Evolutionary conservation across 2,797 vertebrate genomes (phyloP), one percentile per base, ranked within the genome.

Genomic region (Tragopan temminckii): DNA sequence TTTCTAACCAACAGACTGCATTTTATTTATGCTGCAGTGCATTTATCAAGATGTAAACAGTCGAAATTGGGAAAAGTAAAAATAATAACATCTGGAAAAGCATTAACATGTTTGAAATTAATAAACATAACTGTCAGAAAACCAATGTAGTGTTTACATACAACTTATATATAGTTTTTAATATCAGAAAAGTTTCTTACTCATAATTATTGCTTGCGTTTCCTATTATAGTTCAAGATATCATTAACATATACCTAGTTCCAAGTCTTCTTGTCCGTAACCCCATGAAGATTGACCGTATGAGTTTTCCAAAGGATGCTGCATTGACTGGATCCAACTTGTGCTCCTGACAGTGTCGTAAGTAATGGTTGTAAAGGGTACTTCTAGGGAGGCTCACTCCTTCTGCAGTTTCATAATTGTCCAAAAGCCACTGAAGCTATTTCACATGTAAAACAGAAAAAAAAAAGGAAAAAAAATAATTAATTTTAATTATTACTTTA

Each of bases 331-430:
- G 98, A 95, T 98, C 98, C 68, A 98, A 93, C 80, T 98, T 98
- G 96, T 98, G 98, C 69, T 98, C 98, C 97, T 98, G 98, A 97
- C 98, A 98, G 36, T 98, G 98, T n/a, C 98, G 97, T 91, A 98
- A 97, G 85, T 98, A 98, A 97, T 98, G 98, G 96, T 98, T 98
- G 96, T 98, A 98, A 57, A 98, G 98, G 38, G 98, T 98, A 66
- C 98, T 98, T 97, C 98, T 98, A 5, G 98, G 98, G 62, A 98
- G 98, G 70, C 98, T 98, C 85, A 98, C 98, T 95, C 98, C 98
- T 97, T 98, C 98, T 95, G 98, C 98, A 72, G 98, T 98, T 97
- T 98, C 98, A 40, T 98, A 98, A 97, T 98, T 98, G 96, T 98
- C 98, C 97, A 98, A 96, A 87, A 98, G 97, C 98, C 98, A 98